phyloP scores from a whole-genome alignment of 2,888 invertebrate genomes.

The Hypolimnas misippus region DNA sequence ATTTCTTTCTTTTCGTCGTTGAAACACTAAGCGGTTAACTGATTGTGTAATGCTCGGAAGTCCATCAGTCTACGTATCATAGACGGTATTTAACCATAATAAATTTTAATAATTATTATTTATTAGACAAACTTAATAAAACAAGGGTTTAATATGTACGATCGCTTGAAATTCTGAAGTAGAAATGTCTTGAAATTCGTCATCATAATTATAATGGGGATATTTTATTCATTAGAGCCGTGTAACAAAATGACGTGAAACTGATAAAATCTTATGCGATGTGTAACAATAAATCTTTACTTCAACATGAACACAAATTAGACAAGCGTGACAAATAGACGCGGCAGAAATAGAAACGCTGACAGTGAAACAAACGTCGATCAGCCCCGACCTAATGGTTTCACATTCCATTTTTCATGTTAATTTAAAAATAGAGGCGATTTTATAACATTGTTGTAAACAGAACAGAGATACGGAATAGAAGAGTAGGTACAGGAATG shows the following conservation, averaged over 20 bases:
- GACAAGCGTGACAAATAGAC: slow-evolving; percentile 79
- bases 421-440: slow-evolving; percentile 68
- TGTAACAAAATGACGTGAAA: slow-evolving; percentile 19
- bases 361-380: slow-evolving; percentile 77
- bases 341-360: slow-evolving; percentile 72
- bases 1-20: slow-evolving; percentile 62
- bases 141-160: not conserved
- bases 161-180: not conserved
- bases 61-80: slow-evolving; percentile 13
- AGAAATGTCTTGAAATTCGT: not conserved
- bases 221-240: not conserved
- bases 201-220: not conserved
- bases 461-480: slow-evolving; percentile 27
- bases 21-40: slow-evolving; percentile 37
- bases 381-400: slow-evolving; percentile 64
- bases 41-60: slow-evolving; percentile 34
- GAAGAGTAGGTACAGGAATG: no score
- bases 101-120: no score
- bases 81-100: no score
- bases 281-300: slow-evolving; percentile 70
- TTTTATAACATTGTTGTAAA: slow-evolving; percentile 43
- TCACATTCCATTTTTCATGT: slow-evolving; percentile 80
- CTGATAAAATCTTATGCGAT: slow-evolving; percentile 40
- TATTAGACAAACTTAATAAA: not conserved
- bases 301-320: slow-evolving; percentile 77